Conservation (phyloP, 2,797 vertebrate species). For the Scarus forsteni region DNA sequence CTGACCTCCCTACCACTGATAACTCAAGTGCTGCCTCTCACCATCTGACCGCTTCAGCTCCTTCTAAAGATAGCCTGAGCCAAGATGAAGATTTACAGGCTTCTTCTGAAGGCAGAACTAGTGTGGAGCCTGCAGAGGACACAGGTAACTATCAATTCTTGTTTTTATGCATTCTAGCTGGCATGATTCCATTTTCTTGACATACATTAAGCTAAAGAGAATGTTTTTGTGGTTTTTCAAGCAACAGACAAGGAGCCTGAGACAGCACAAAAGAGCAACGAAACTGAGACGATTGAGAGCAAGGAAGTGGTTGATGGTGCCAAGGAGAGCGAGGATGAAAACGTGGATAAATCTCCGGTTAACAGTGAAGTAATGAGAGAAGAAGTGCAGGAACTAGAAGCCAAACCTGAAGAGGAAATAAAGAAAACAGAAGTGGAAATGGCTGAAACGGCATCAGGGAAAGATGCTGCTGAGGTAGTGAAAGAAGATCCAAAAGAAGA, state of each 20-base stretch:
- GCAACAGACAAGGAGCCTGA: slow-evolving; percentile 40
- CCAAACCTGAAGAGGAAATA: slow-evolving; percentile 51
- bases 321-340: slow-evolving; percentile 35
- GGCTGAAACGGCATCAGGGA: slow-evolving; percentile 33
- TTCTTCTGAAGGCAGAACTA: slow-evolving; percentile 37
- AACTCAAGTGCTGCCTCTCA: slow-evolving; percentile 50
- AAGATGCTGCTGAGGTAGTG: slow-evolving; percentile 27
- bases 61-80: slow-evolving; percentile 27
- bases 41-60: slow-evolving; percentile 37
- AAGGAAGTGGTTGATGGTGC: slow-evolving; percentile 16
- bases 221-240: slow-evolving; percentile 17
- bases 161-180: background rate
- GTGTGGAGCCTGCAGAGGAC: slow-evolving; percentile 18
- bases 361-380: slow-evolving; percentile 23
- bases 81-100: slow-evolving; percentile 48
- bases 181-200: background rate
- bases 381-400: slow-evolving; percentile 44
- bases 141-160: slow-evolving; percentile 45
- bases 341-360: slow-evolving; percentile 30
- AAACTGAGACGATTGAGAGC: slow-evolving; percentile 32
- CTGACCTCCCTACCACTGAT: slow-evolving; percentile 24
- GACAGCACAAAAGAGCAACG: slow-evolving; percentile 33
- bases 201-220: background rate
- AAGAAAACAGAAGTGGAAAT: slow-evolving; percentile 19
- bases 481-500: slow-evolving; percentile 51